A percentile compares a stretch with the other conserved stretches of the same genome.
Evolutionary conservation across 2,888 invertebrate genomes (phyloP).

Genomic region (Tetrapedia diversipes): DNA sequence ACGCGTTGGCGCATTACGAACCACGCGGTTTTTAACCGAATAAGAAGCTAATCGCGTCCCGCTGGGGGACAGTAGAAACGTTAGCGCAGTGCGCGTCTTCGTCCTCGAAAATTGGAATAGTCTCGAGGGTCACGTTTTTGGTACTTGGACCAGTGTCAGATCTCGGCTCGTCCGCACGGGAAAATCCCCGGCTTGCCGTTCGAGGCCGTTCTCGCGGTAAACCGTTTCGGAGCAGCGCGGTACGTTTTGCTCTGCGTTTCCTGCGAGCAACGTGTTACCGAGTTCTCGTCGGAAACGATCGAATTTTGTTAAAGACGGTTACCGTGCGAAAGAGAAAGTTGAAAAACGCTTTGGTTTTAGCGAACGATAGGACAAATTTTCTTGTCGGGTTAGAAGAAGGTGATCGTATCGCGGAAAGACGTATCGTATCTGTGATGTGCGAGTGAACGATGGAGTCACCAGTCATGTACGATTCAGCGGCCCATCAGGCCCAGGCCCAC

Average conservation of each 20-base stretch:
- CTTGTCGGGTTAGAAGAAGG: neutral
- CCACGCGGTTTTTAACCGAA: slow-evolving; percentile 8
- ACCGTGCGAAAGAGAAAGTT: neutral
- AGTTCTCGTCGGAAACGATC: neutral
- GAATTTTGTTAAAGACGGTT: no score
- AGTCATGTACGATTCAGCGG: slow-evolving; percentile 92
- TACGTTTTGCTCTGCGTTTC: neutral
- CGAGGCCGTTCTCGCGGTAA: slow-evolving; percentile 58
- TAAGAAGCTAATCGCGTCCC: neutral
- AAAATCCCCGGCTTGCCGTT: slow-evolving; percentile 42
- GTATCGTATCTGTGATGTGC: slow-evolving; percentile 74
- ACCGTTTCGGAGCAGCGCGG: slow-evolving; percentile 43
- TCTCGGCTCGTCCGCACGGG: slow-evolving; percentile 46
- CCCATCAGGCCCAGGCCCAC: slow-evolving; percentile 82
- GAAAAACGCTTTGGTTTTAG: neutral
- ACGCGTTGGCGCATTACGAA: slow-evolving; percentile 25
- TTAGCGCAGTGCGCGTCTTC: slow-evolving; percentile 25
- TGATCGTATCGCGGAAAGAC: slow-evolving; percentile 33
- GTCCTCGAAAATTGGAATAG: slow-evolving; percentile 67
- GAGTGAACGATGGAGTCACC: slow-evolving; percentile 89
- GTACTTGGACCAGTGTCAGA: slow-evolving; percentile 69
- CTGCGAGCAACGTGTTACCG: slow-evolving; percentile 3
- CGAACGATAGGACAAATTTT: neutral
- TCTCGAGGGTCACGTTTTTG: slow-evolving; percentile 53
- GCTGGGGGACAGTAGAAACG: neutral